Evolutionary conservation across 2,888 invertebrate genomes (phyloP), one percentile per base, ranked within the genome.

Genomic region (Liodrosophila aerea): DNA sequence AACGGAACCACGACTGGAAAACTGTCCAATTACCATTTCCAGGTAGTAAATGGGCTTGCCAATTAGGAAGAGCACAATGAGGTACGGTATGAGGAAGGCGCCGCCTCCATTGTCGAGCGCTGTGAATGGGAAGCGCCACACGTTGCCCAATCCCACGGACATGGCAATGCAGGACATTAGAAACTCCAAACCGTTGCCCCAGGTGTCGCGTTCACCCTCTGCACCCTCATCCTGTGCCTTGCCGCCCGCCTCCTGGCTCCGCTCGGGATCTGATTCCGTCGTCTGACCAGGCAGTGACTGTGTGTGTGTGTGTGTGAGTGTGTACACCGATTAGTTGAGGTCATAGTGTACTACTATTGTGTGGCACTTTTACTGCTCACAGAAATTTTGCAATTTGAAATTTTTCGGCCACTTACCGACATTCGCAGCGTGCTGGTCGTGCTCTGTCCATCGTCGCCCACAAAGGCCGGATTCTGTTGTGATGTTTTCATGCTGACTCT

Each of bases 1-100:
- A 11, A 94, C 93, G 56, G 93, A 93, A 8, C 95, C 94, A 65
- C 92, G 91, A 66, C 93, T 93, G 18, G 93, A 92, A 87, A 94
- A 95, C 88, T 95, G 95, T 1, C 95, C 95, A 37, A 95, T 89
- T 4, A 93, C 90, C 90, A 94, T 93, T 89, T 95, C 95, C 89
- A 95, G 89, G 83, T 93, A 94, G 85, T 95, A 94, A 75, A 95
- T 91, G 0, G 94, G 94, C 71, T 93, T 92, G 46, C 94, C 94
- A 49, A 94, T 91, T 49, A 94, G 84, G 50, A 93, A 89, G 43
- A 94, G 88, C 7, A 94, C 92, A 59, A 93, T 91, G 44, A 94
- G 88, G 77, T 94, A 90, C 30, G 94, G 94, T 61, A 94, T 93
- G 16, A 94, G 88, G 74, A 94, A 94, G 0, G 93, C 93, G 4